Evolutionary conservation across 1,140 invertebrate species (phyloP), one percentile per base, ranked within the genome.

Genomic region (Medauroidea extradentata): DNA sequence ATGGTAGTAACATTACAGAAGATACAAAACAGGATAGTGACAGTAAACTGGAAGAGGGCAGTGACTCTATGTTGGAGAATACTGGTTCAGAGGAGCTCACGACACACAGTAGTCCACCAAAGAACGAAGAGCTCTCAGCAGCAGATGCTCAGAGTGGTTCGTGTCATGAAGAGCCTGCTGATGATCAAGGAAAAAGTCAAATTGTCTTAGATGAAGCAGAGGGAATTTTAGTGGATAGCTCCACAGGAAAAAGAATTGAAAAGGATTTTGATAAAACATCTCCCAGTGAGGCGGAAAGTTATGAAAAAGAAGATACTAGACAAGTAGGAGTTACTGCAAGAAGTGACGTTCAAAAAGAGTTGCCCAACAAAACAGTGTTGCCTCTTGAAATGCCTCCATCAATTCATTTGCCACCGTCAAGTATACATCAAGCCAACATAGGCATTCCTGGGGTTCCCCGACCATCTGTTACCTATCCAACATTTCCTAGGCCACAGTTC

Each of bases 341-440:
- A 34, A 34, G 29, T 34, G 29, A 34, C 4, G 29, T 11, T 34
- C 5, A 34, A 34, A 34, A 34, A 4, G 29, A 34, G 11, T 34
- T 34, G 29, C 11, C 11, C 29, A 11, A 11, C 29, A 34, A 11
- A 34, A 7, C 38, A 24, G 16, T 25, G 21, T 76, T 75, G 42
- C 65, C 71, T 2, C 66, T 60, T 29, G 79, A 78, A 55, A 80
- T 82, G 13, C 41, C 53, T 24, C 41, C 24, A 16, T 25, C 19
- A 23, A 29, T 18, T 16, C 39, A 55, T 7, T 24, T 29, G 16
- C 59, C 70, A 24, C 62, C 67, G 24, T 71, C 71, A 9, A 75
- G 66, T 53, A 54, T 69, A 7, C 67, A 74, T 54, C 72, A 73
- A 39, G 63, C 69, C 14, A 75, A 70, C 55, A 65, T 71, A 18